These are phyloP conservation scores for Drosophila suboccidentalis DNA, from an alignment of 2,888 invertebrate species.

Conservation along the genomic window DNA sequence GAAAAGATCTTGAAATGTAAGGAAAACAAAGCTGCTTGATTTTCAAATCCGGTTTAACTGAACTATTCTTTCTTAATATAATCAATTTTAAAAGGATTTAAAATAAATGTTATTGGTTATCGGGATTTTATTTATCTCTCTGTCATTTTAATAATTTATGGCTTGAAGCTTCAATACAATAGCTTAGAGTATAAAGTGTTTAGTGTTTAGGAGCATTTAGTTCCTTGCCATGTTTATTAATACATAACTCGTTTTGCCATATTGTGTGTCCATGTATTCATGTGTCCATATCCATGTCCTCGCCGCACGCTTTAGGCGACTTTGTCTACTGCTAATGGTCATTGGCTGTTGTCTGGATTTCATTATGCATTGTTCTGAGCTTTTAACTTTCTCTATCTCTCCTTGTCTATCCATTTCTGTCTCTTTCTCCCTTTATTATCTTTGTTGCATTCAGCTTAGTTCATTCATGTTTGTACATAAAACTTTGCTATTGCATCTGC, in stretches of 20 bases:
- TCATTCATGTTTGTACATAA: conserved; percentile 56
- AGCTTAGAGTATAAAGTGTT: conserved; percentile 30
- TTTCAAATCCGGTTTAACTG: too few species aligned
- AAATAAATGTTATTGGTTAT: too few species aligned
- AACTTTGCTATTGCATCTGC: conserved; percentile 71
- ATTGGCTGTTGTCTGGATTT: conserved; percentile 68
- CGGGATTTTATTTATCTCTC: too few species aligned
- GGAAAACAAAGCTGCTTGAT: too few species aligned
- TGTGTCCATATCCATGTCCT: conserved; percentile 47
- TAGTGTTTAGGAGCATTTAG: neutral
- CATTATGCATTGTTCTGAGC: conserved; percentile 71
- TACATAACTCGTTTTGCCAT: conserved; percentile 71
- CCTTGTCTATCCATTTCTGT: conserved; percentile 15
- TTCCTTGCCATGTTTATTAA: conserved; percentile 69
- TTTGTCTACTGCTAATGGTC: conserved; percentile 69
- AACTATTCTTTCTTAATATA: too few species aligned
- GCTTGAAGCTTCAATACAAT: too few species aligned
- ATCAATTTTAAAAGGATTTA: too few species aligned
- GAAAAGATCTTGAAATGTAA: neutral
- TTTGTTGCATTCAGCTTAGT: conserved; percentile 47
- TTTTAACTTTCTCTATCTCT: conserved; percentile 9
- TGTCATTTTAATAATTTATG: too few species aligned
- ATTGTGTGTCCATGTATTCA: conserved; percentile 43
- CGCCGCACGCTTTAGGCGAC: conserved; percentile 60
- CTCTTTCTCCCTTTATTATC: conserved; percentile 9